Evolutionary conservation across 64 coral and sea anemone genomes (phyloP), one percentile per base, ranked within the genome.

Genomic region (Pachyseris speciosa): DNA sequence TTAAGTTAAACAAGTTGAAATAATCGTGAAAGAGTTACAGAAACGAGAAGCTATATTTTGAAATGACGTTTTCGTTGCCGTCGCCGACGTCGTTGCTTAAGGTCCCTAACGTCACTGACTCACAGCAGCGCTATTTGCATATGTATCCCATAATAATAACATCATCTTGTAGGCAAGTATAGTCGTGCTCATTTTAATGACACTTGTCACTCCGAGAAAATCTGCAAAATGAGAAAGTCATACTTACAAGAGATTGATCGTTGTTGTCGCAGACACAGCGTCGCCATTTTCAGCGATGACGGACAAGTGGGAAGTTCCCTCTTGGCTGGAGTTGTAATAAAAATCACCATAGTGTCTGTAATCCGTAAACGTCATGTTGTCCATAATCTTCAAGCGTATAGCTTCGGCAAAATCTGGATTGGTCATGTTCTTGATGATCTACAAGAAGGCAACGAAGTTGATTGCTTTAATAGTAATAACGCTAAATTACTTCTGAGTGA

Each of bases 201-300:
- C n/a, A n/a, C n/a, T n/a, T n/a, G n/a, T n/a, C n/a, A n/a, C n/a
- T n/a, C n/a, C n/a, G n/a, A n/a, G n/a, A n/a, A n/a, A n/a, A n/a
- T 70, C 10, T 26, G 29, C 10, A 12, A 0, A 70, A 34, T n/a
- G n/a, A n/a, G 16, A 36, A 30, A 25, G 1, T 3, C 0, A 29
- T 86, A 91, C 96, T 95, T 74, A 98, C 96, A 64, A 92, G 1
- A 89, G 25, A 34, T 98, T 98, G 13, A 98, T 98, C 9, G 96
- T 98, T 2, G 93, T 95, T 2, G 96, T 98, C 12, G 72, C 89
- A 42, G 96, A 98, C 22, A 98, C 96, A 74, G 96, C 96, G 60
- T 98, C 96, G 12, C 96, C 96, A 40, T 98, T 94, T 39, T 86
- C 86, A 22, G 96, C 90, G 47, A 98, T 41, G 38, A 98, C 69